Evolutionary conservation across 2,888 invertebrate species (phyloP).

Genomic region (Limnephilus auricula): DNA sequence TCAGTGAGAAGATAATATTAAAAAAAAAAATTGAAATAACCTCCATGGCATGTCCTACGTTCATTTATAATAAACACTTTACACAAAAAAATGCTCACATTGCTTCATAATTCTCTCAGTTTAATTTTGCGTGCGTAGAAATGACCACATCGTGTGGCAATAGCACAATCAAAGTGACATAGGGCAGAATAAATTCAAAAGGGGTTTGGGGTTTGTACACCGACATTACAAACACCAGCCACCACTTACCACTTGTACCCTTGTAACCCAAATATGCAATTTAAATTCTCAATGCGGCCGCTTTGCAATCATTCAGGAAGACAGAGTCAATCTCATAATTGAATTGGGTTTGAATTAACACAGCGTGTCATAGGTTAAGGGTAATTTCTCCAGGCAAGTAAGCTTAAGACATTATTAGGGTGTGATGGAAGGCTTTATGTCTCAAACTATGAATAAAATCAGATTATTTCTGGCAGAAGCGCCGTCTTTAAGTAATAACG

Average conservation of each 20-base stretch:
- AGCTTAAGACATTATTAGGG: not conserved
- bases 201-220: slow-evolving; percentile 1
- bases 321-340: slow-evolving; percentile 11
- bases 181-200: not conserved
- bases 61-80: not conserved
- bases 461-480: not conserved
- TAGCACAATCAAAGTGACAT: slow-evolving; percentile 3
- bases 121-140: not conserved
- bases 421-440: not conserved
- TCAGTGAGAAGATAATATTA: too few relatives aligned
- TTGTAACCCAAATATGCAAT: slow-evolving; percentile 37
- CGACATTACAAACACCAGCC: not conserved
- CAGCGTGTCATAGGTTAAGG: not conserved
- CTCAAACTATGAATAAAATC: not conserved
- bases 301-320: slow-evolving; percentile 20
- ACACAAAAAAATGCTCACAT: not conserved
- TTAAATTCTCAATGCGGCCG: slow-evolving; percentile 28
- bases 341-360: slow-evolving; percentile 2
- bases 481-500: not conserved
- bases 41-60: not conserved
- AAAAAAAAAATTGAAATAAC: too few relatives aligned
- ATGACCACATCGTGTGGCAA: not conserved
- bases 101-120: not conserved
- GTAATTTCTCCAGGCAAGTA: not conserved
- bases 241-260: not conserved